Percentiles rank a stretch among this genome's conserved stretches.
Conservation (phyloP, 2,113 vertebrate species). For the Anser brachyrhynchus region DNA sequence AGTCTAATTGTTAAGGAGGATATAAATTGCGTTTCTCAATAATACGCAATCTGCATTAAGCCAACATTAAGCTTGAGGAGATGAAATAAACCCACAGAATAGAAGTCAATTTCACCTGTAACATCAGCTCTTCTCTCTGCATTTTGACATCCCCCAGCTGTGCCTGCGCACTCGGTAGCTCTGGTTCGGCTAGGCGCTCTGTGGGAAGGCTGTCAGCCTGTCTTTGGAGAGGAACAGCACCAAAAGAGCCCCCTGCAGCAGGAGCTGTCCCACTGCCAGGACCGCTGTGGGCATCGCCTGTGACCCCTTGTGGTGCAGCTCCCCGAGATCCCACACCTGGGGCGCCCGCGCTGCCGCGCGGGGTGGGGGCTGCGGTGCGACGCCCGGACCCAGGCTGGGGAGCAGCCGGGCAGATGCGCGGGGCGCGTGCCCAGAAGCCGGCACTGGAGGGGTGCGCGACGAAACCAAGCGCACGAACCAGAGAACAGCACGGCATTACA, state of each 20-base stretch:
- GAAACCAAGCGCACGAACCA: neutral
- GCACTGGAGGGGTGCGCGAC: neutral
- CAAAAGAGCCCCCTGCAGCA: no score
- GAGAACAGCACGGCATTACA: neutral
- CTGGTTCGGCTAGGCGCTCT: no score
- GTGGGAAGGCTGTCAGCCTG: no score
- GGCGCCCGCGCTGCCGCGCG: no score
- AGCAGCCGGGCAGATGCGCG: neutral
- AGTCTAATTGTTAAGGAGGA: conserved; percentile 31
- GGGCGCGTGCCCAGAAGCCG: neutral
- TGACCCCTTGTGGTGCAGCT: no score
- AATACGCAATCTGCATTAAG: neutral
- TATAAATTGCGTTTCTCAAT: conserved; percentile 4
- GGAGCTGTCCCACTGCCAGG: no score
- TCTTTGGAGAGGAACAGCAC: no score
- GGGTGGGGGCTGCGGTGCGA: no score
- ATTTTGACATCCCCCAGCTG: no score
- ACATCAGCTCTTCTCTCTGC: neutral
- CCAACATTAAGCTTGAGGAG: neutral
- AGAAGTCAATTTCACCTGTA: neutral
- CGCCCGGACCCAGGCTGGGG: neutral
- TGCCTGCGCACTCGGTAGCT: no score
- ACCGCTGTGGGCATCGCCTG: no score
- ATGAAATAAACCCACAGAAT: neutral
- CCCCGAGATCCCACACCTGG: no score